Conservation (phyloP, 2,113 vertebrate species). For the Halcyon malimbica region DNA sequence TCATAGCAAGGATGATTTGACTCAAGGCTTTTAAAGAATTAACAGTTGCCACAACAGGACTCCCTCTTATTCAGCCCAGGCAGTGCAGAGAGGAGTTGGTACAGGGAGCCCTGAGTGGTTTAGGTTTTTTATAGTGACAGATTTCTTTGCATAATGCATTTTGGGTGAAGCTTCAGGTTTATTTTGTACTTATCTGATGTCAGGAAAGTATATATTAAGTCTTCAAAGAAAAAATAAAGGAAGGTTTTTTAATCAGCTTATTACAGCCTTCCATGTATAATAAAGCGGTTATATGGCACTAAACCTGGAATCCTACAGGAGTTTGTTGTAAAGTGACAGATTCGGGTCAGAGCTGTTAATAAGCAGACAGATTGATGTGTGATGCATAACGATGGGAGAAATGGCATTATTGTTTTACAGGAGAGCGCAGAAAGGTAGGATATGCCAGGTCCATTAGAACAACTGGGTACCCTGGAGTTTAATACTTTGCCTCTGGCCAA, state of each 20-base stretch:
- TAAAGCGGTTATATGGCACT: slow-evolving; percentile 54
- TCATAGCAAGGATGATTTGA: not conserved
- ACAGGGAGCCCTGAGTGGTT: not conserved
- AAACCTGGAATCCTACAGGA: slow-evolving; percentile 52
- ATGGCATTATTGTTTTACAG: slow-evolving; percentile 22
- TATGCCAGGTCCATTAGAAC: not conserved
- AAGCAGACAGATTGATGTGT: slow-evolving; percentile 59
- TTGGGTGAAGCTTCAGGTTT: slow-evolving; percentile 20
- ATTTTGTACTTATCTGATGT: slow-evolving; percentile 57
- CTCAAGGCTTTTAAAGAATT: slow-evolving; percentile 25
- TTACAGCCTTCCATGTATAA: slow-evolving; percentile 50
- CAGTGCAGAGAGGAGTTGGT: not conserved
- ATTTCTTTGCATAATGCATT: slow-evolving; percentile 31
- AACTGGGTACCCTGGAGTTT: not conserved
- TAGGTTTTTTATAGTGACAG: slow-evolving; percentile 16
- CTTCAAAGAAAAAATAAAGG: not conserved
- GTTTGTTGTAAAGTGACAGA: slow-evolving; percentile 70
- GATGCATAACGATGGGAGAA: slow-evolving; percentile 40
- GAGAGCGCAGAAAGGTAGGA: not conserved
- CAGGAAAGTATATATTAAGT: slow-evolving; percentile 48
- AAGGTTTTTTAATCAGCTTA: slow-evolving; percentile 65
- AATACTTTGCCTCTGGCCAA: not conserved
- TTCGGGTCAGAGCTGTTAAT: slow-evolving; percentile 72
- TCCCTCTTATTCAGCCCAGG: slow-evolving; percentile 1
- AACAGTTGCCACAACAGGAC: not conserved